A percentile compares a stretch with the other conserved stretches of the same genome.
Evolutionary conservation across 2,113 vertebrate genomes (phyloP).

Genomic region (Addax nasomaculatus): DNA sequence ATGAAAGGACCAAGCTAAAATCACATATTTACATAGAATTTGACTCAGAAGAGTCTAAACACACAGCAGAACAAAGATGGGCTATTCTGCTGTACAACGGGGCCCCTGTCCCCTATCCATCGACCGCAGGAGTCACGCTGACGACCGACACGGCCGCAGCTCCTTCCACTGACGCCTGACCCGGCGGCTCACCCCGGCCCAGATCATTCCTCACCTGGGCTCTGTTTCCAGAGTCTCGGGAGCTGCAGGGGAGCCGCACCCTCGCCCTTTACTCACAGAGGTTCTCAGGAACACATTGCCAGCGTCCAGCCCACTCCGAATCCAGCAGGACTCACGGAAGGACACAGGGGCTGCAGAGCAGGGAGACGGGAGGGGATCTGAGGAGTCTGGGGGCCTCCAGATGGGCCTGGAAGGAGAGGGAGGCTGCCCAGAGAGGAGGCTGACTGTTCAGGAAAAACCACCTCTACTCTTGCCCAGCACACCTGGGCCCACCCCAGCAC

Average conservation of each 20-base stretch:
- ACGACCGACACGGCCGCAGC: accelerated
- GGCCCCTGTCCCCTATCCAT: too few species aligned
- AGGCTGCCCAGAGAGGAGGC: not conserved
- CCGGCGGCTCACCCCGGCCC: accelerated
- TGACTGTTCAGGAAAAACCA: not conserved
- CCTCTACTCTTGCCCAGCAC: too few species aligned
- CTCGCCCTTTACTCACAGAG: accelerated
- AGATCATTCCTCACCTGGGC: not conserved
- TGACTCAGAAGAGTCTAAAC: not conserved
- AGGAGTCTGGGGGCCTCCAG: not conserved
- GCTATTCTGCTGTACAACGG: accelerated
- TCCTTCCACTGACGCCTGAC: not conserved
- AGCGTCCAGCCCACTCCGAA: accelerated
- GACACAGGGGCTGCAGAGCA: not conserved
- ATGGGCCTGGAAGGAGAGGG: not conserved
- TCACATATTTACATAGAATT: not conserved
- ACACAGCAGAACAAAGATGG: not conserved
- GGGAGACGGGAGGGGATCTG: too few species aligned
- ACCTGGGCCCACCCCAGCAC: accelerated
- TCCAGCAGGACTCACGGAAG: not conserved
- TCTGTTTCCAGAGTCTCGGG: accelerated
- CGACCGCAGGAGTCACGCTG: accelerated
- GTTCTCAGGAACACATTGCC: not conserved
- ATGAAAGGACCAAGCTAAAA: not conserved
- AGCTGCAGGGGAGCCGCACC: accelerated